Evolutionary conservation across 2,888 invertebrate genomes (phyloP).

Genomic region (Phasia obesa): DNA sequence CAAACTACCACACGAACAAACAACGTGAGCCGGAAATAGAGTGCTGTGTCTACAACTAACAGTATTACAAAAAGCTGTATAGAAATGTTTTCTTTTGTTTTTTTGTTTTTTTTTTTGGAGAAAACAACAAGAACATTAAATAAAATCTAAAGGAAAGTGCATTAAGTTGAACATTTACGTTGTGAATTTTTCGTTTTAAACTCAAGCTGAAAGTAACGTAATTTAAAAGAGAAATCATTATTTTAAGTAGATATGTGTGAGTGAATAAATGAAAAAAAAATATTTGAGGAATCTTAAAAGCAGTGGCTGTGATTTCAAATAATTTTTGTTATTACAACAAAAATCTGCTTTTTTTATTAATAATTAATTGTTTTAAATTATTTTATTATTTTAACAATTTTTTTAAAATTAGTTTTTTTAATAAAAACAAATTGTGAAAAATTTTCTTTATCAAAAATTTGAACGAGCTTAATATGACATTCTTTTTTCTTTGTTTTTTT

Average conservation of each 20-base stretch:
- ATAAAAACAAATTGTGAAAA: neutral
- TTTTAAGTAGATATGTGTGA: neutral
- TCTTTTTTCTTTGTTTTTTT: too few relatives aligned
- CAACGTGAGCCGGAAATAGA: constrained; percentile 31
- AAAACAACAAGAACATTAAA: constrained; percentile 21
- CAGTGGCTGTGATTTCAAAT: too few relatives aligned
- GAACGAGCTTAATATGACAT: too few relatives aligned
- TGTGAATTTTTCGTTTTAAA: neutral
- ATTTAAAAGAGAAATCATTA: constrained; percentile 3
- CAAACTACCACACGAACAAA: constrained; percentile 8
- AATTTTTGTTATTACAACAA: too few relatives aligned
- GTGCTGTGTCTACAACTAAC: constrained; percentile 43
- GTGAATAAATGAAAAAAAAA: too few relatives aligned
- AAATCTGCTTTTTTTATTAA: too few relatives aligned
- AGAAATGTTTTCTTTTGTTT: constrained; percentile 1
- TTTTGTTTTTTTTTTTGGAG: too few relatives aligned
- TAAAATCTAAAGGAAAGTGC: constrained; percentile 42
- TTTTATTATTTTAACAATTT: too few relatives aligned
- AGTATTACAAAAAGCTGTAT: constrained; percentile 18
- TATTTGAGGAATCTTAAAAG: too few relatives aligned
- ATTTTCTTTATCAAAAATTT: too few relatives aligned
- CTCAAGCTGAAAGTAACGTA: constrained; percentile 12
- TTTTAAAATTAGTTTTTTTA: neutral
- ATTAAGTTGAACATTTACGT: constrained; percentile 22
- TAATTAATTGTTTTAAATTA: too few relatives aligned